Conservation (phyloP, 2,888 invertebrate species). For the Acheta domesticus region DNA sequence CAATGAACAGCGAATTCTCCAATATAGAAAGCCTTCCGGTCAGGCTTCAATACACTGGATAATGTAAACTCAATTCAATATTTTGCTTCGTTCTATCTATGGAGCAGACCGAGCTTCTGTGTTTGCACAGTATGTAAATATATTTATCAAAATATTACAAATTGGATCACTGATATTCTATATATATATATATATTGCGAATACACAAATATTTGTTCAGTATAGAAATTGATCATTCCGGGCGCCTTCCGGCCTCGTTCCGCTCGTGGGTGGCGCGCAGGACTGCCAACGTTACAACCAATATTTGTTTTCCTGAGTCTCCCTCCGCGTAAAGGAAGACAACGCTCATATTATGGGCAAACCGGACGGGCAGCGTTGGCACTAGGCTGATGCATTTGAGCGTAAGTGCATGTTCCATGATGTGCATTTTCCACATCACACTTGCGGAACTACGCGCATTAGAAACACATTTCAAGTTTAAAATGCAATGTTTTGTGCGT, state of each 20-base stretch:
- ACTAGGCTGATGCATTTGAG: too few species aligned
- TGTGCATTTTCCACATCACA: too few species aligned
- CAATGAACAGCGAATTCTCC: neutral
- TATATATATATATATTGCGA: neutral
- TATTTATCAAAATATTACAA: neutral
- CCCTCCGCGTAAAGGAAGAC: neutral
- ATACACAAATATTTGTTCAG: constrained; percentile 5
- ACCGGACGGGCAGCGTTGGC: too few species aligned
- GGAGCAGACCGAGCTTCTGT: neutral
- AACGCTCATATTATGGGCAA: neutral
- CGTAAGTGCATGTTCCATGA: too few species aligned
- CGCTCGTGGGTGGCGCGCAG: neutral
- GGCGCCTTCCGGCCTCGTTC: constrained; percentile 18
- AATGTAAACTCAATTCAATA: constrained; percentile 10
- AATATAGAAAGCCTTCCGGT: constrained; percentile 8
- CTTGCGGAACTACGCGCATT: too few species aligned
- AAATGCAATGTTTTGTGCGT: too few species aligned
- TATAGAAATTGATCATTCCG: neutral
- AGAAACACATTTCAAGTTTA: too few species aligned
- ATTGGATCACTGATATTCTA: neutral
- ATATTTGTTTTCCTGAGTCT: neutral
- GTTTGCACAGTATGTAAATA: neutral
- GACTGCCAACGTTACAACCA: neutral
- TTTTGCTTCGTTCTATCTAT: neutral
- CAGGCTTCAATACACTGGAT: neutral